A percentile compares a stretch with the other conserved stretches of the same genome.
These are phyloP conservation scores for Hoplodrina blanda DNA, from an alignment of 2,888 invertebrate species.

Conservation along the genomic window DNA sequence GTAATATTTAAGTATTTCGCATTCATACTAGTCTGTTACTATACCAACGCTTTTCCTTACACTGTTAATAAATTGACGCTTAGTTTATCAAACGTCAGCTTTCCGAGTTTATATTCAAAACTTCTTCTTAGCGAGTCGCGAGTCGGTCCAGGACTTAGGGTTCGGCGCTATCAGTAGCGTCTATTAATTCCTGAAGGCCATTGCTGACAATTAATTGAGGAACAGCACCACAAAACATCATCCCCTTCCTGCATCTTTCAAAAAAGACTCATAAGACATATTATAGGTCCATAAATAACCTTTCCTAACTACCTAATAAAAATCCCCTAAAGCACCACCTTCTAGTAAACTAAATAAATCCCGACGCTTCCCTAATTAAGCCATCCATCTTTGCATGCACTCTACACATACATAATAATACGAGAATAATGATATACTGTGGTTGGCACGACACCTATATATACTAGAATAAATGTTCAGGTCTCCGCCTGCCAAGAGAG, in stretches of 20 bases:
- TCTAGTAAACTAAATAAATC: neutral
- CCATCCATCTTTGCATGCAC: constrained; percentile 52
- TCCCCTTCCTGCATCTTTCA: no score
- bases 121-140: neutral
- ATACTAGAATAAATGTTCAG: constrained; percentile 43
- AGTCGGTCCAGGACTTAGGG: neutral
- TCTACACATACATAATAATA: constrained; percentile 11
- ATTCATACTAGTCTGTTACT: no score
- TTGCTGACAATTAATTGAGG: no score
- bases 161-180: neutral
- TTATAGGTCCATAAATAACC: no score
- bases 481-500: constrained; percentile 34
- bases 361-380: constrained; percentile 33
- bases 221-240: no score
- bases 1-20: no score
- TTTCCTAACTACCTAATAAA: no score
- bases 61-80: neutral
- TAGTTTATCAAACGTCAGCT: neutral
- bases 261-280: no score
- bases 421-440: constrained; percentile 1
- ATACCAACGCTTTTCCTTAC: neutral
- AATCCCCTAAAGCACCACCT: no score
- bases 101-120: neutral
- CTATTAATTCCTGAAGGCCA: no score
- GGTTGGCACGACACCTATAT: constrained; percentile 25